These are phyloP conservation scores for Drosophila recens DNA, from an alignment of 2,888 invertebrate species.

Conservation along the genomic window DNA sequence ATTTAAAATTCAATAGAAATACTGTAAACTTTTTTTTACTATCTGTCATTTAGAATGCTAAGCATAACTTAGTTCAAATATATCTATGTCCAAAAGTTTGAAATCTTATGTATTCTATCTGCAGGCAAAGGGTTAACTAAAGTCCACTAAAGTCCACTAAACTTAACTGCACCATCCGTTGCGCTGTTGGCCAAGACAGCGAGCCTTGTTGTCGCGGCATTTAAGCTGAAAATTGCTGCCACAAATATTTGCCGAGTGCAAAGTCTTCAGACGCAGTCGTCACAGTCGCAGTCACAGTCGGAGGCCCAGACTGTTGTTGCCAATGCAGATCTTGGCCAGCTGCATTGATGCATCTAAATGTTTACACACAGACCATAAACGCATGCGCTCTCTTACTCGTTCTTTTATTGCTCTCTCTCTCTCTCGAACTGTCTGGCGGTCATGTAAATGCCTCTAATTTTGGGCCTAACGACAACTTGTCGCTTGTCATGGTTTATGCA, in stretches of 20 bases:
- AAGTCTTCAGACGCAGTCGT: slow-evolving; percentile 38
- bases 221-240: slow-evolving; percentile 82
- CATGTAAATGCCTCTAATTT: slow-evolving; percentile 79
- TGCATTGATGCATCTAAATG: slow-evolving; percentile 73
- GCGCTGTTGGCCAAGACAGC: slow-evolving; percentile 32
- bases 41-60: not conserved
- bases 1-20: no score
- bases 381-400: slow-evolving; percentile 1
- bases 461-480: slow-evolving; percentile 78
- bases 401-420: slow-evolving; percentile 7
- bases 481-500: slow-evolving; percentile 70
- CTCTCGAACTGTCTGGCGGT: slow-evolving; percentile 18
- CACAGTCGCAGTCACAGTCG: slow-evolving; percentile 3
- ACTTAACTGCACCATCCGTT: slow-evolving; percentile 1
- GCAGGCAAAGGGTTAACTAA: slow-evolving; percentile 24
- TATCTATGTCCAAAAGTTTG: not conserved
- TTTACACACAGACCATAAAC: slow-evolving; percentile 57
- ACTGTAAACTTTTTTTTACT: not conserved
- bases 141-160: slow-evolving; percentile 30
- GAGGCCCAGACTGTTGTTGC: slow-evolving; percentile 17
- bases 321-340: slow-evolving; percentile 59
- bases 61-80: not conserved
- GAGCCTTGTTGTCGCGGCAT: slow-evolving; percentile 56
- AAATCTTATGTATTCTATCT: not conserved
- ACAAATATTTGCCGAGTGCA: slow-evolving; percentile 80